A percentile compares a stretch with the other conserved stretches of the same genome.
phyloP scores from a whole-genome alignment of 30 jellyfish, hydroid and myxozoan species.

The Chrysaora quinquecirrha region DNA sequence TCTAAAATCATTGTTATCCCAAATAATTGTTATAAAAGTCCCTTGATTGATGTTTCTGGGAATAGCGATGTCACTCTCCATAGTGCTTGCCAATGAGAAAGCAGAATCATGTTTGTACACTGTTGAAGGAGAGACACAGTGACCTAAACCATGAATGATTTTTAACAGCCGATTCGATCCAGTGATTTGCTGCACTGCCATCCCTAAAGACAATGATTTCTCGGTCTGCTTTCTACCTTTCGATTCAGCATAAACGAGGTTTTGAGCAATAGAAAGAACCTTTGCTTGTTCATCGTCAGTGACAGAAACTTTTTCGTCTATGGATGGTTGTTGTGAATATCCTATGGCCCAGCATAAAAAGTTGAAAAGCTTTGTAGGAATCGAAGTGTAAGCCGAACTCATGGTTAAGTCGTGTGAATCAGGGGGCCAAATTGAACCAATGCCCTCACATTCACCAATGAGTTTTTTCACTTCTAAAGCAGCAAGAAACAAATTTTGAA shows the following conservation, averaged over 20 bases:
- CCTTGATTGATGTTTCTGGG: constrained; percentile 42
- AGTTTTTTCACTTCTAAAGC: constrained; percentile 59
- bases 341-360: constrained; percentile 55
- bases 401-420: constrained; percentile 49
- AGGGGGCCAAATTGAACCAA: constrained; percentile 65
- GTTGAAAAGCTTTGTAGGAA: constrained; percentile 30
- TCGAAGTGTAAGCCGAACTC: constrained; percentile 4
- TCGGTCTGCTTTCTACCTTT: constrained; percentile 47
- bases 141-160: constrained; percentile 59
- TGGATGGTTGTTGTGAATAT: constrained; percentile 57
- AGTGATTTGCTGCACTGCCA: constrained; percentile 69
- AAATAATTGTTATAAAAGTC: constrained; percentile 32
- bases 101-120: constrained; percentile 68
- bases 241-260: constrained; percentile 41
- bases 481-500: constrained; percentile 39
- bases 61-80: constrained; percentile 29
- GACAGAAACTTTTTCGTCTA: constrained; percentile 22
- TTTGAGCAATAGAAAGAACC: constrained; percentile 61
- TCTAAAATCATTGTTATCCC: constrained; percentile 56
- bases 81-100: constrained; percentile 27
- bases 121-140: constrained; percentile 72
- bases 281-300: constrained; percentile 61
- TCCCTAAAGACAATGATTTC: constrained; percentile 63
- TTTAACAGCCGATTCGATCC: constrained; percentile 45
- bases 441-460: constrained; percentile 34